phyloP scores from a whole-genome alignment of 92 coral and sea anemone species.

The Pocillopora meandrina region DNA sequence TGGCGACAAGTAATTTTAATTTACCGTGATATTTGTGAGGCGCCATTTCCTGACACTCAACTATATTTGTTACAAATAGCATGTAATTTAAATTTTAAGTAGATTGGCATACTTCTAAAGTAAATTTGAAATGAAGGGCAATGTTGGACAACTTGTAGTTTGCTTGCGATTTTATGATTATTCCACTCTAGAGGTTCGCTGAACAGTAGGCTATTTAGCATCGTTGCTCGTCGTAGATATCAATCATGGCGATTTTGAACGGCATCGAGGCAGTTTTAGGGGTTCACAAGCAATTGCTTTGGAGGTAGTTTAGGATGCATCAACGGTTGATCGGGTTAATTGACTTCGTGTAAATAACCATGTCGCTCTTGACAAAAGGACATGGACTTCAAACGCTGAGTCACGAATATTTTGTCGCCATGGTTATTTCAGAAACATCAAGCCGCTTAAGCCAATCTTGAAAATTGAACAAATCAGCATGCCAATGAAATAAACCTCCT shows the following conservation, averaged over 20 bases:
- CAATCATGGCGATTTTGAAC: background rate
- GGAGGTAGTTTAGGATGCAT: conserved; percentile 30
- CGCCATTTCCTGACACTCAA: conserved; percentile 43
- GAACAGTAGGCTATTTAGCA: background rate
- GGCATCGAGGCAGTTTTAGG: background rate
- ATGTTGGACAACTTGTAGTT: conserved; percentile 8
- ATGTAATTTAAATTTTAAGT: conserved; percentile 36
- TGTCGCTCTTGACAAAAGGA: conserved; percentile 8
- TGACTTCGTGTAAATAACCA: conserved; percentile 43
- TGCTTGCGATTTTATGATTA: background rate
- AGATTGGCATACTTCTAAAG: conserved; percentile 42
- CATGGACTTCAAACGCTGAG: conserved; percentile 38
- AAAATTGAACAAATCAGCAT: background rate
- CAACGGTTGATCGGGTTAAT: conserved; percentile 46
- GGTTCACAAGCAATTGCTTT: background rate
- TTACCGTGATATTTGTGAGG: conserved; percentile 33
- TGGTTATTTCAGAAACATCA: conserved; percentile 20
- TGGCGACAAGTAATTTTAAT: conserved; percentile 39
- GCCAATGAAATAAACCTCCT: no score
- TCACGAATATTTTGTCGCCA: conserved; percentile 45
- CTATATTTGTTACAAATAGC: conserved; percentile 49
- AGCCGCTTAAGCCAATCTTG: conserved; percentile 46
- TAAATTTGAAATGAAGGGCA: conserved; percentile 46
- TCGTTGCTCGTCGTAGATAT: background rate
- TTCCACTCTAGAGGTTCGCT: conserved; percentile 16